These are phyloP conservation scores for Pagrus major DNA, from an alignment of 2,113 vertebrate genomes.

Conservation along the genomic window DNA sequence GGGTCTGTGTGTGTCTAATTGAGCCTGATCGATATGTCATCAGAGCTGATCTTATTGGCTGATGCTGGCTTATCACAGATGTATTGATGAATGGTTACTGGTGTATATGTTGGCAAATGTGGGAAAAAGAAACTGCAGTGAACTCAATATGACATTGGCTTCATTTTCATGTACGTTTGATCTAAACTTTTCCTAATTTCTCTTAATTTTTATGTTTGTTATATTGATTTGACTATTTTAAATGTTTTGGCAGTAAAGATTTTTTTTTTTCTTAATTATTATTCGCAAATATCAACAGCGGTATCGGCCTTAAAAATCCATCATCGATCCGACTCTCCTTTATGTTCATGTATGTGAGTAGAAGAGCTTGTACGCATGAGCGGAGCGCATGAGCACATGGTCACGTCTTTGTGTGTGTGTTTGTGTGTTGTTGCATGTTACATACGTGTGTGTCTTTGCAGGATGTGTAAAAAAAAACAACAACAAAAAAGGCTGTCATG, in stretches of 20 bases:
- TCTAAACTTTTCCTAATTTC: background rate
- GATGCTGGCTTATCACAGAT: slow-evolving; percentile 13
- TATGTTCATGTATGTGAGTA: slow-evolving; percentile 10
- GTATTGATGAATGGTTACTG: slow-evolving; percentile 4
- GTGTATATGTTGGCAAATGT: slow-evolving; percentile 3
- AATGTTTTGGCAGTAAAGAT: no score
- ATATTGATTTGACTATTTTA: background rate
- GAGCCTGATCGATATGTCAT: slow-evolving; percentile 55
- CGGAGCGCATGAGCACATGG: slow-evolving; percentile 15
- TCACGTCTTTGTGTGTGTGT: background rate
- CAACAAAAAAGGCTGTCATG: slow-evolving; percentile 63
- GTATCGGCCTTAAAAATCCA: background rate
- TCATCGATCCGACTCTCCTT: background rate
- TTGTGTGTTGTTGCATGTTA: slow-evolving; percentile 36
- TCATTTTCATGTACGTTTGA: background rate
- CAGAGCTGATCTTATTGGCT: slow-evolving; percentile 4
- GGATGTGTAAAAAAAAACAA: slow-evolving; percentile 38
- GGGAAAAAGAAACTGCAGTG: slow-evolving; percentile 3
- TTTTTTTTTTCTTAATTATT: no score
- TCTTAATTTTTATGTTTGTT: background rate
- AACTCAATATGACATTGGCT: background rate
- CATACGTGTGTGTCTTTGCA: slow-evolving; percentile 20
- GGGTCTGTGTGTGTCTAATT: slow-evolving; percentile 23
- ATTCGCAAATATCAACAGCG: background rate
- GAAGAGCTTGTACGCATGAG: slow-evolving; percentile 8